These are phyloP conservation scores for Mycetomoellerius zeteki DNA, from an alignment of 1,140 invertebrate genomes.

Conservation along the genomic window DNA sequence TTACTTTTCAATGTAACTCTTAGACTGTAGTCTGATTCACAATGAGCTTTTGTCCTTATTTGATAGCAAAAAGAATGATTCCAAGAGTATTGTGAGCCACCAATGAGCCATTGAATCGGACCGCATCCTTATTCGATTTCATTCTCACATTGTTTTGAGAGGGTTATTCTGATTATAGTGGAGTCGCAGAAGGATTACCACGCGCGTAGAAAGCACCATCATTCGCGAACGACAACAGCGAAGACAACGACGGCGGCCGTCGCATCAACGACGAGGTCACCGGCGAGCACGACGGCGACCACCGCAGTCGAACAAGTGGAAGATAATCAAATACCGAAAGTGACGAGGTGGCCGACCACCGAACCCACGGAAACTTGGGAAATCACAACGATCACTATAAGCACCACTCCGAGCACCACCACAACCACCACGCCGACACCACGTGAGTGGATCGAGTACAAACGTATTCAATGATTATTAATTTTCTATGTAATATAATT, in stretches of 20 bases:
- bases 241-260: constrained; percentile 77
- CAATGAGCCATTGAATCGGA: no score
- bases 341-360: constrained; percentile 80
- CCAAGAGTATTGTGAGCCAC: no score
- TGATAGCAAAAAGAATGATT: no score
- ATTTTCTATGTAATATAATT: background rate
- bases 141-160: background rate
- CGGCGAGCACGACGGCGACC: constrained; percentile 84
- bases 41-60: no score
- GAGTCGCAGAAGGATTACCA: constrained; percentile 96
- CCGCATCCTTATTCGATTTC: background rate
- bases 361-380: constrained; percentile 80
- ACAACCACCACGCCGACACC: constrained; percentile 91
- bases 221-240: constrained; percentile 84
- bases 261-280: constrained; percentile 79
- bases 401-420: constrained; percentile 87
- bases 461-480: constrained; percentile 36
- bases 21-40: no score
- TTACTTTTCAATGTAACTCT: no score
- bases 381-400: constrained; percentile 86
- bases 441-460: constrained; percentile 86
- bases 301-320: constrained; percentile 77
- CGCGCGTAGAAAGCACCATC: constrained; percentile 87
- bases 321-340: constrained; percentile 85
- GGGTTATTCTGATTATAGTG: constrained; percentile 87